Evolutionary conservation across 2,113 vertebrate genomes (phyloP).

Genomic region (Junco hyemalis): DNA sequence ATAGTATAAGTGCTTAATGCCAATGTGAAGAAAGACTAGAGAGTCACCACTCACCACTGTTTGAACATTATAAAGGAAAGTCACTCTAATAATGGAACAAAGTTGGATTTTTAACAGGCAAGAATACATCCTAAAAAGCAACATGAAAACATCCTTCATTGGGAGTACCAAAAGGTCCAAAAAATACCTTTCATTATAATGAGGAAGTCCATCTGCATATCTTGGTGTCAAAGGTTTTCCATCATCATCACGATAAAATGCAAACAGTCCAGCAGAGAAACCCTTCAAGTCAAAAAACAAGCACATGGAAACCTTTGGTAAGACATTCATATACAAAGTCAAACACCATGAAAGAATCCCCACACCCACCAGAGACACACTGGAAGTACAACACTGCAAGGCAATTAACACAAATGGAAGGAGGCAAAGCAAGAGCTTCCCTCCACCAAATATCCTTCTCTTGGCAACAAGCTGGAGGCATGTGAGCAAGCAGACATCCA

Average conservation of each 20-base stretch:
- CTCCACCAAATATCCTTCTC: not conserved
- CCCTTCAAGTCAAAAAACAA: constrained; percentile 77
- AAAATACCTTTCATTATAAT: constrained; percentile 91
- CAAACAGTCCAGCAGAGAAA: constrained; percentile 96
- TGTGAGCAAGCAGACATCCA: not conserved
- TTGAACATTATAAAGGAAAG: not conserved
- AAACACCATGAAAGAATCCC: not conserved
- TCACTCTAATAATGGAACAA: not conserved
- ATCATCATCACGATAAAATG: constrained; percentile 91
- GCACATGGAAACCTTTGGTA: not conserved
- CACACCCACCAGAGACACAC: not conserved
- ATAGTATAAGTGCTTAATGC: not conserved
- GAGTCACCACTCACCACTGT: not conserved
- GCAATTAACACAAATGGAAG: not conserved
- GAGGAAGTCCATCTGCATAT: constrained; percentile 88
- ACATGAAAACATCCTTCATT: not conserved
- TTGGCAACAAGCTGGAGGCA: not conserved
- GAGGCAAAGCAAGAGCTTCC: not conserved
- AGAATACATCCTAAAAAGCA: not conserved
- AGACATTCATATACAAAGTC: not conserved
- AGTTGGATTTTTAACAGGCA: not conserved
- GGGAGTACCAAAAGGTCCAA: not conserved
- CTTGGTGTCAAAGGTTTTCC: constrained; percentile 91
- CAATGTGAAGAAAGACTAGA: not conserved
- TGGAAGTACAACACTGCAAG: not conserved